Evolutionary conservation across 2,888 invertebrate genomes (phyloP).

Genomic region (Eilema depressum): DNA sequence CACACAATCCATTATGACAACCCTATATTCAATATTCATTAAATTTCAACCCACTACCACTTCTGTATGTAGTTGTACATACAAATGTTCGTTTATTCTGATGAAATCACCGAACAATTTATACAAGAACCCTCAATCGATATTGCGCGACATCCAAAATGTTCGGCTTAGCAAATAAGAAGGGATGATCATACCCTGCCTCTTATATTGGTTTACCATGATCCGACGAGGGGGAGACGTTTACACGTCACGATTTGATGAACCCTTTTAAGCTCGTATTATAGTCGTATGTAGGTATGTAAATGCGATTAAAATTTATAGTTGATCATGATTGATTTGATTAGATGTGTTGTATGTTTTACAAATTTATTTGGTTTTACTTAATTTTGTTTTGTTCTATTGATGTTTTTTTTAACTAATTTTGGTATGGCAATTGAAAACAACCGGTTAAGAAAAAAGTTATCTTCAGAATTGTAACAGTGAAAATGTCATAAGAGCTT

Average conservation of each 20-base stretch:
- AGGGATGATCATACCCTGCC: conserved; percentile 51
- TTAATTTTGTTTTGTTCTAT: no score
- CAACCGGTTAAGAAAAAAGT: no score
- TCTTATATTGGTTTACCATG: conserved; percentile 63
- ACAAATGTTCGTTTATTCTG: conserved; percentile 23
- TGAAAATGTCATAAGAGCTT: no score
- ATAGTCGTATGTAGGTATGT: neutral
- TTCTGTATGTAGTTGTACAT: neutral
- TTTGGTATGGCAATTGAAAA: no score
- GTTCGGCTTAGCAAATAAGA: conserved; percentile 53
- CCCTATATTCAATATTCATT: no score
- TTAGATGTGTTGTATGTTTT: no score
- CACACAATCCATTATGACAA: no score
- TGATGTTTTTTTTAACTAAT: no score
- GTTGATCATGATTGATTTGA: neutral
- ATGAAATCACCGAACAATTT: conserved; percentile 41
- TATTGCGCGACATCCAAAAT: conserved; percentile 50
- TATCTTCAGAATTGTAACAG: no score
- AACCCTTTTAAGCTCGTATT: neutral
- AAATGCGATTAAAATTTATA: neutral
- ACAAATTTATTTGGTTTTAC: no score
- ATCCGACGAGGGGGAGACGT: conserved; percentile 45
- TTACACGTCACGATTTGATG: conserved; percentile 34
- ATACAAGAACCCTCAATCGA: conserved; percentile 32
- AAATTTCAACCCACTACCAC: no score